Evolutionary conservation across 2,888 invertebrate species (phyloP).

Genomic region (Cephus rjabovi): DNA sequence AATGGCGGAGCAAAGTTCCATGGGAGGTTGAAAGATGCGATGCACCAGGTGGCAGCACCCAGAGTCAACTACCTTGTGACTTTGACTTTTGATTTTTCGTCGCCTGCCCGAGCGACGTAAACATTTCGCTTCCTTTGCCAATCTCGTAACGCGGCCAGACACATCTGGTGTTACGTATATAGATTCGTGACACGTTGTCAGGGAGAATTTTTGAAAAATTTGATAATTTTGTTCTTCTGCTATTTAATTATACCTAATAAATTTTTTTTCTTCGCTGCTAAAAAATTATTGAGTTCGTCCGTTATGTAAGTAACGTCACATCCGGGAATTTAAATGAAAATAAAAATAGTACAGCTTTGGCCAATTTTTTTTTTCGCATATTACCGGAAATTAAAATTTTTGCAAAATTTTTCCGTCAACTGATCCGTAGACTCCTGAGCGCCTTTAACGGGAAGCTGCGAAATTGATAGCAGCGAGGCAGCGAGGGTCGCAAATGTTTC

Average conservation of each 20-base stretch:
- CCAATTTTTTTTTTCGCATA: background rate
- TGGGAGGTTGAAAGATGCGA: slow-evolving; percentile 35
- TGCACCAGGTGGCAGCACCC: slow-evolving; percentile 43
- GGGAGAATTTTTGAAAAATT: background rate
- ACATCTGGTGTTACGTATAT: too few relatives aligned
- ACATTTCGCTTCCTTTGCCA: background rate
- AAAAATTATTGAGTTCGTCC: background rate
- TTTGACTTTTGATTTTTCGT: background rate
- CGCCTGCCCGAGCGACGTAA: background rate
- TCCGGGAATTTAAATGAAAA: background rate
- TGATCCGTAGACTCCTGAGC: background rate
- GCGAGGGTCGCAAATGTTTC: background rate
- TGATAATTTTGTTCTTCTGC: background rate
- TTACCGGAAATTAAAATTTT: background rate
- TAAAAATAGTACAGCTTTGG: too few relatives aligned
- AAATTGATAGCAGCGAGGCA: background rate
- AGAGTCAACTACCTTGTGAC: background rate
- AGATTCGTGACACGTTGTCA: too few relatives aligned
- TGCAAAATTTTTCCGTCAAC: too few relatives aligned
- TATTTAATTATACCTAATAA: too few relatives aligned
- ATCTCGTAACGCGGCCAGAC: background rate
- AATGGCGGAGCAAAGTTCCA: slow-evolving; percentile 6
- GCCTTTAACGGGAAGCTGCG: background rate
- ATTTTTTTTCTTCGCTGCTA: background rate
- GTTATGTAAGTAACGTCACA: too few relatives aligned